phyloP scores from a whole-genome alignment of 2,797 vertebrate genomes.

The Spinibarbus caldwelli region DNA sequence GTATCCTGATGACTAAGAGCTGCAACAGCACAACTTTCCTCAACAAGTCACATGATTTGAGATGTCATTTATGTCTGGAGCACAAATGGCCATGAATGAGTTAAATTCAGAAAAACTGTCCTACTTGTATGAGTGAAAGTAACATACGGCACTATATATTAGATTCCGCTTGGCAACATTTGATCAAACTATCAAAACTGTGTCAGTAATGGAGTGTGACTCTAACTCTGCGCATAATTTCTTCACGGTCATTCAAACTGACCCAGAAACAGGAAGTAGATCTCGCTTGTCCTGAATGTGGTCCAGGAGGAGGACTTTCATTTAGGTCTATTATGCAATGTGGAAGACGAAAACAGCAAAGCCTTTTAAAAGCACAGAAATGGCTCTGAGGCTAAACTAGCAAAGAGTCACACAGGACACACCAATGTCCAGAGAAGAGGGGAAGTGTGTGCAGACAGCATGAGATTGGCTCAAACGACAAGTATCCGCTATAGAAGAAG shows the following conservation, averaged over 20 bases:
- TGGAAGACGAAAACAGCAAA: neutral
- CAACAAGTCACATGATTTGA: neutral
- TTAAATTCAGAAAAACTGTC: neutral
- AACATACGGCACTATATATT: neutral
- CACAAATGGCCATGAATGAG: neutral
- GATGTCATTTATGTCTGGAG: neutral
- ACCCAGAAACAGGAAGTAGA: neutral
- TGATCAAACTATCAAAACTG: neutral
- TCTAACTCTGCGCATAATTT: neutral
- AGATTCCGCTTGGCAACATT: neutral
- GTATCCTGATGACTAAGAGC: neutral
- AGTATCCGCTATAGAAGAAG: neutral
- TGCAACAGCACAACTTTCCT: neutral
- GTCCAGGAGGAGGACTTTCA: conserved; percentile 17
- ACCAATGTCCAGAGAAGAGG: neutral
- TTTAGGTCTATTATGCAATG: conserved; percentile 35
- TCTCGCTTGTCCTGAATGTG: neutral
- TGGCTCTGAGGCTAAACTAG: conserved; percentile 18
- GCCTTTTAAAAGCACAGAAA: conserved; percentile 35
- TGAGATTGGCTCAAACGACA: neutral
- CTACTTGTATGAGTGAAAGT: neutral
- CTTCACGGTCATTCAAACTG: neutral
- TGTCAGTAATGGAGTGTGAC: neutral
- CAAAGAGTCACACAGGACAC: neutral
- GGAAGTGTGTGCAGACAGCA: neutral